Evolutionary conservation across 1,140 invertebrate genomes (phyloP).

Genomic region (Drosophila ercepeae): DNA sequence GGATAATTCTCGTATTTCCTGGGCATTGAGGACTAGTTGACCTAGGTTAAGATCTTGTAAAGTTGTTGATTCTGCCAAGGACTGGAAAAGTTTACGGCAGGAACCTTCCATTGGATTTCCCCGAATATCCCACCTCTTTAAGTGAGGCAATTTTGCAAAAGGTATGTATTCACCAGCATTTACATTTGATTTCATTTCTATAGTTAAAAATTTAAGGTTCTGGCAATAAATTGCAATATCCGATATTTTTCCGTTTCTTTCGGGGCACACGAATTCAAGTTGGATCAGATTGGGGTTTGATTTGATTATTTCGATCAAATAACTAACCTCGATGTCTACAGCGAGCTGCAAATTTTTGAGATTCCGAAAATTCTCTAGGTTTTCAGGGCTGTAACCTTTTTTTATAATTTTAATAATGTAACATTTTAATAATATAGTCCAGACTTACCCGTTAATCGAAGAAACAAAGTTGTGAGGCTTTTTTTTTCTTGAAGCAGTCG

Average conservation of each 20-base stretch:
- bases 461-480: background rate
- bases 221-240: constrained; percentile 9
- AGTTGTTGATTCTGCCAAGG: background rate
- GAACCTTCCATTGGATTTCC: background rate
- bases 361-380: background rate
- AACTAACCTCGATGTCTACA: background rate
- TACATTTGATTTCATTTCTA: constrained; percentile 8
- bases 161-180: constrained; percentile 6
- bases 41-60: background rate
- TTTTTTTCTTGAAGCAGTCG: background rate
- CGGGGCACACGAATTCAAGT: background rate
- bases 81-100: background rate
- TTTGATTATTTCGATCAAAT: background rate
- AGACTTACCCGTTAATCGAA: background rate
- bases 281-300: background rate
- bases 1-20: background rate
- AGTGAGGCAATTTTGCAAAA: background rate
- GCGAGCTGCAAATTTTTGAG: background rate
- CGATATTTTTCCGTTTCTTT: constrained; percentile 4
- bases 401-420: background rate
- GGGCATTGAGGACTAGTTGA: background rate
- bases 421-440: background rate
- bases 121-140: background rate
- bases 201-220: background rate
- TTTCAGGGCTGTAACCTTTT: constrained; percentile 3